These are phyloP conservation scores for Alitta virens DNA, from an alignment of 2,888 invertebrate species.

Conservation along the genomic window DNA sequence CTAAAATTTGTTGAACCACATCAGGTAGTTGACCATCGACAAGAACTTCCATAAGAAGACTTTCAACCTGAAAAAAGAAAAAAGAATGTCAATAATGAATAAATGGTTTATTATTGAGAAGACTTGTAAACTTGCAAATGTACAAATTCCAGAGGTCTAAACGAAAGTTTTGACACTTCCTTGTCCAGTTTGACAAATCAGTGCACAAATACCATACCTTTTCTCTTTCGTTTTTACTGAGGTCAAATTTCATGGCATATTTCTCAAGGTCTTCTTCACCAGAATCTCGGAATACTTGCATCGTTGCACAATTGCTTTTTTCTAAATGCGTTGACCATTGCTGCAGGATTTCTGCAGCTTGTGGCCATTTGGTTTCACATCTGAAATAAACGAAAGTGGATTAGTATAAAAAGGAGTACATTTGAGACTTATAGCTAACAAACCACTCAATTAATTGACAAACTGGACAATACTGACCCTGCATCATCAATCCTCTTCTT, in stretches of 20 bases:
- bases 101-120: no score
- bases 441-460: no score
- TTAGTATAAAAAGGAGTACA: background rate
- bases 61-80: constrained; percentile 36
- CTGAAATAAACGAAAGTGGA: constrained; percentile 2
- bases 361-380: constrained; percentile 36
- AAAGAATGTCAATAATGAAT: no score
- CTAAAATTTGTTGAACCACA: constrained; percentile 34
- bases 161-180: no score
- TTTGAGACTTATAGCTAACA: background rate
- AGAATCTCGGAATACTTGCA: constrained; percentile 35
- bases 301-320: constrained; percentile 33
- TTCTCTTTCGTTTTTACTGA: constrained; percentile 33
- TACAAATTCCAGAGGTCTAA: no score
- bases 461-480: constrained; percentile 32
- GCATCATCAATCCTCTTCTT: constrained; percentile 39
- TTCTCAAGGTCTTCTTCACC: constrained; percentile 33
- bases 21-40: constrained; percentile 41
- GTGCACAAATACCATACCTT: no score
- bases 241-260: constrained; percentile 42
- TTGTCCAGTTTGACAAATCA: no score
- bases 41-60: constrained; percentile 37
- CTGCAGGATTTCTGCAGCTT: constrained; percentile 32
- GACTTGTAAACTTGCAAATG: no score
- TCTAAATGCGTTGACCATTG: constrained; percentile 40